phyloP scores from a whole-genome alignment of 2,888 invertebrate species.

The Drosophila mimetica region DNA sequence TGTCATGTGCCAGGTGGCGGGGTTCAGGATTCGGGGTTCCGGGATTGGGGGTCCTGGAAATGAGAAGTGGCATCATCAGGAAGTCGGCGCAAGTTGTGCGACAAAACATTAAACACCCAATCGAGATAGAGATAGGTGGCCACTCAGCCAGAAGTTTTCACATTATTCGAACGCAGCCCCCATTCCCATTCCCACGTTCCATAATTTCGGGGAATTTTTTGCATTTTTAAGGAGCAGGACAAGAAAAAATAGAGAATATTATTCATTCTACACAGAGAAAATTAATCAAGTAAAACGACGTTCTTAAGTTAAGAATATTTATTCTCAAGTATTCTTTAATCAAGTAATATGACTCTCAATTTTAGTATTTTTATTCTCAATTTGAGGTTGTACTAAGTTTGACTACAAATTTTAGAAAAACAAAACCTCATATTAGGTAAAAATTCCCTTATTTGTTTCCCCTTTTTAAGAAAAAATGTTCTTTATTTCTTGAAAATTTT shows the following conservation, averaged over 20 bases:
- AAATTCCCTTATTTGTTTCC: no score
- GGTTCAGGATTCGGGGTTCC: not conserved
- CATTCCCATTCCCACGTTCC: not conserved
- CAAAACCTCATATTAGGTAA: no score
- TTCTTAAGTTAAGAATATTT: no score
- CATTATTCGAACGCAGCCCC: conserved; percentile 19
- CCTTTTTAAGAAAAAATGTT: no score
- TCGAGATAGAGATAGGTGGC: conserved; percentile 36
- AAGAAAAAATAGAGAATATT: not conserved
- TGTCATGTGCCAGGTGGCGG: conserved; percentile 43
- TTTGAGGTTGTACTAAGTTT: no score
- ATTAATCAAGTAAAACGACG: no score
- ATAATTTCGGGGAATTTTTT: not conserved
- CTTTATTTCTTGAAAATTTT: no score
- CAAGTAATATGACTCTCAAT: no score
- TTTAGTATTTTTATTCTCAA: no score
- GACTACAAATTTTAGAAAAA: no score
- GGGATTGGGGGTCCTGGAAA: not conserved
- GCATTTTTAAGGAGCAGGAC: not conserved
- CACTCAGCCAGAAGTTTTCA: conserved; percentile 39
- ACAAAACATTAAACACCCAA: conserved; percentile 67
- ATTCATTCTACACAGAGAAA: no score
- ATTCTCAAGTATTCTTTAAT: no score
- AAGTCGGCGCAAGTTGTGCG: conserved; percentile 69
- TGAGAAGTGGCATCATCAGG: conserved; percentile 39